A percentile compares a stretch with the other conserved stretches of the same genome.
These are phyloP conservation scores for Dryococelus australis DNA, from an alignment of 2,888 invertebrate species.

Conservation along the genomic window DNA sequence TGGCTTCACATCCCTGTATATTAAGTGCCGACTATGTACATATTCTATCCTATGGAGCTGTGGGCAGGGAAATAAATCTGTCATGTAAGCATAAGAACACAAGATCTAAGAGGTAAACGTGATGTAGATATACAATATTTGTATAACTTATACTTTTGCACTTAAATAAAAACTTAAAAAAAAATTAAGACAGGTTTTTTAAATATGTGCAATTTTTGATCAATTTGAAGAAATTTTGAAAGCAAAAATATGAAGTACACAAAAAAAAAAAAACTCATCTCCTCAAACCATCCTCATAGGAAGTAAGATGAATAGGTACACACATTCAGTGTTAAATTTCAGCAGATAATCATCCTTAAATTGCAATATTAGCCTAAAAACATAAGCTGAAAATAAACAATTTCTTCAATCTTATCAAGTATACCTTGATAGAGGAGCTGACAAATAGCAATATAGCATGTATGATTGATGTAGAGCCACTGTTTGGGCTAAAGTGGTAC, in stretches of 20 bases:
- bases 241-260: not conserved
- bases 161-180: no score
- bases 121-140: not conserved
- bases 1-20: conserved; percentile 99
- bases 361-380: no score
- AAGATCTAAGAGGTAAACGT: not conserved
- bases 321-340: not conserved
- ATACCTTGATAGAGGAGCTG: no score
- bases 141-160: not conserved
- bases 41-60: conserved; percentile 99
- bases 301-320: not conserved
- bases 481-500: no score
- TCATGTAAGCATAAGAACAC: not conserved
- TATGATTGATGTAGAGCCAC: no score
- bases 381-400: no score
- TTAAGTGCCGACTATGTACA: conserved; percentile 98
- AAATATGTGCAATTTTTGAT: not conserved
- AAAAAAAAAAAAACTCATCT: not conserved
- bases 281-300: not conserved
- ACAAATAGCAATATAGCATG: no score
- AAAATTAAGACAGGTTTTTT: not conserved
- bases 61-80: conserved; percentile 52
- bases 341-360: no score
- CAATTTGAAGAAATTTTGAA: not conserved
- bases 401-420: no score